Evolutionary conservation across 2,888 invertebrate genomes (phyloP), one percentile per base, ranked within the genome.

Genomic region (Pterobdella sp.): DNA sequence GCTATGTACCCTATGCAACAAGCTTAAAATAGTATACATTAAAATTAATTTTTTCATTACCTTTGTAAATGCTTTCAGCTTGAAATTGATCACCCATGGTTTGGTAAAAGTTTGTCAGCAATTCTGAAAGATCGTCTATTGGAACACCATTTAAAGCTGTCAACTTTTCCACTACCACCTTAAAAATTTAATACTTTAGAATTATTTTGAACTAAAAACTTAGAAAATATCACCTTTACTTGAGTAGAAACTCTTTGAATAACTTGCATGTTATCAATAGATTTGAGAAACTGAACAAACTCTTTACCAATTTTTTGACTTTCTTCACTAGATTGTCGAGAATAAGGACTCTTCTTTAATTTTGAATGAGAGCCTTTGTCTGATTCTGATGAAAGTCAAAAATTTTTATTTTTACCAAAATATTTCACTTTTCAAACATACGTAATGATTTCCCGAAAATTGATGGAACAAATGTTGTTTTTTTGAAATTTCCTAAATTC

Each of bases 41-140:
- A n/a, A n/a, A 49, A 14, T 49, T 14, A 18, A 22, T 49, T 22
- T 22, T 49, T 22, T 18, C 14, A 42, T 32, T 32, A 84, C 84
- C 82, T 80, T 81, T 83, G 77, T 83, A 84, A 34, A 81, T 75
- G 1, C 80, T 64, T 68, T 81, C 80, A 0, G 79, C 76, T 78
- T 90, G 89, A 85, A 92, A 87, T 78, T 90, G 87, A 76, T 90
- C 89, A 77, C 88, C 87, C 83, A 92, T 82, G 70, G 87, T 87
- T 84, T 90, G 90, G 84, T 96, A 98, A 81, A 92, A 92, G 80
- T 91, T 90, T 84, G 96, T 95, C 37, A 93, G 90, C 66, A 90
- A 85, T 81, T 94, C 94, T 0, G 94, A 92, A 42, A 94, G 84
- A 77, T 95, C 82, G 4, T 83, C 82, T 3, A 77, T 68, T 0